These are phyloP conservation scores for Malachius bipustulatus DNA, from an alignment of 2,888 invertebrate genomes.

Conservation along the genomic window DNA sequence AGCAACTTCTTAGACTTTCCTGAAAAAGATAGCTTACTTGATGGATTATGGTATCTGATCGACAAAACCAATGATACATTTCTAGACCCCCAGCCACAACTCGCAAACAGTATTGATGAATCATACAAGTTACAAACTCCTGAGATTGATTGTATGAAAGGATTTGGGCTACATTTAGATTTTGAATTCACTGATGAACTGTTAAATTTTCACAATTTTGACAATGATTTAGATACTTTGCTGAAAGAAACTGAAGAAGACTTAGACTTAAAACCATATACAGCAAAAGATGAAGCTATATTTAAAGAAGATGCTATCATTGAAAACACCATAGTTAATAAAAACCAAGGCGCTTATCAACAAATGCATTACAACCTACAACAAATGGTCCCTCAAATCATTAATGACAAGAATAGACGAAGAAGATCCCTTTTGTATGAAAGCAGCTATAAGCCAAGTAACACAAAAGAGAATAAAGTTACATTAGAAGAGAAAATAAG, in stretches of 20 bases:
- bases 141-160: no score
- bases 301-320: conserved; percentile 20
- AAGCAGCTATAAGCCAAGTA: conserved; percentile 23
- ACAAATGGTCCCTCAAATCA: conserved; percentile 33
- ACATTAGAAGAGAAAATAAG: conserved; percentile 17
- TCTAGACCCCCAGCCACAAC: no score
- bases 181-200: no score
- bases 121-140: no score
- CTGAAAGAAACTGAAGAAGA: conserved; percentile 23
- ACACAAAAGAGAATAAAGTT: conserved; percentile 15
- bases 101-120: no score
- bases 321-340: conserved; percentile 22
- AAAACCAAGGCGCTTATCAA: conserved; percentile 13
- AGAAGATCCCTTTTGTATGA: conserved; percentile 35
- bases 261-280: conserved; percentile 21
- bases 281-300: conserved; percentile 23
- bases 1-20: no score
- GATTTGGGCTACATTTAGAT: no score
- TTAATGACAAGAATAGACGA: conserved; percentile 32
- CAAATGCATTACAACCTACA: conserved; percentile 14
- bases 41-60: no score
- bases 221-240: conserved; percentile 21
- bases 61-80: no score
- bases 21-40: no score
- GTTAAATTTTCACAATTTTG: no score